These are phyloP conservation scores for Noctua fimbriata DNA, from an alignment of 2,888 invertebrate species.

Conservation along the genomic window DNA sequence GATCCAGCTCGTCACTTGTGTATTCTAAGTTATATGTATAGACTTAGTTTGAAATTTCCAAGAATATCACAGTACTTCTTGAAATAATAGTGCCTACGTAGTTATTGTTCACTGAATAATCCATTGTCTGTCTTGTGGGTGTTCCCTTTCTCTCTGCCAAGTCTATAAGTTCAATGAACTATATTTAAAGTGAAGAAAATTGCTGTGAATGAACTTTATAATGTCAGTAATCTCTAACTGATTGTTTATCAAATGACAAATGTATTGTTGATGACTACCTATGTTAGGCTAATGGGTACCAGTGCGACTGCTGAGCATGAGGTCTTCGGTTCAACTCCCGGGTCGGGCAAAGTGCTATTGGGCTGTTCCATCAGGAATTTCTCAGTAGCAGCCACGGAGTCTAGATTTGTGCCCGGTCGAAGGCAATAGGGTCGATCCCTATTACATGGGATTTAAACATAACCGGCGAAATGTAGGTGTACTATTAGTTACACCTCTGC, in stretches of 20 bases:
- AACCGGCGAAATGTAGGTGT: not conserved
- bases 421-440: not conserved
- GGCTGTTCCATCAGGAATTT: not conserved
- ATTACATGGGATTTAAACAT: too few species aligned
- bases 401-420: not conserved
- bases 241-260: not conserved
- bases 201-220: not conserved
- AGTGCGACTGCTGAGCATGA: too few species aligned
- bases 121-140: not conserved
- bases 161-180: conserved; percentile 16
- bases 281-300: not conserved
- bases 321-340: not conserved
- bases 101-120: conserved; percentile 30
- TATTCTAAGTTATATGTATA: conserved; percentile 1
- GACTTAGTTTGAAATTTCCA: not conserved
- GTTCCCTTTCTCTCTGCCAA: not conserved
- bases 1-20: not conserved
- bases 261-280: not conserved
- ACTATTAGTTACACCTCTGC: not conserved
- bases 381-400: not conserved
- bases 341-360: not conserved
- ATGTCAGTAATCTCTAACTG: not conserved
- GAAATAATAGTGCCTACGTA: conserved; percentile 4
- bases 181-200: not conserved
- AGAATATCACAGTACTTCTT: not conserved